Evolutionary conservation across 2,888 invertebrate genomes (phyloP).

Genomic region (Dioctria linearis): DNA sequence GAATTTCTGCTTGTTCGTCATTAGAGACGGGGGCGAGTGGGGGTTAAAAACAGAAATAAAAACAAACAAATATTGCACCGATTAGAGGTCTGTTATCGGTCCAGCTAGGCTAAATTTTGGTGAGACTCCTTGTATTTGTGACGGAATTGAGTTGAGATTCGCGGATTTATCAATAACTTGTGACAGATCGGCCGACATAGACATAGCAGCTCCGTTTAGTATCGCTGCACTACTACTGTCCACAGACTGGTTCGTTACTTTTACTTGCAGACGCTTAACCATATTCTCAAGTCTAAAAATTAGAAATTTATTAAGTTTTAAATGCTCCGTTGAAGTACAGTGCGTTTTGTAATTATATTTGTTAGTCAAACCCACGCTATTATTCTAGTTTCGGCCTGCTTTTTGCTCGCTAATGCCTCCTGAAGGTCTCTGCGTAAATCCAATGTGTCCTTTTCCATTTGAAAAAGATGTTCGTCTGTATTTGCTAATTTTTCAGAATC

Average conservation of each 20-base stretch:
- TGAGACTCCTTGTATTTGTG: conserved; percentile 59
- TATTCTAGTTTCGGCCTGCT: conserved; percentile 70
- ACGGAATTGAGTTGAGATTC: conserved; percentile 47
- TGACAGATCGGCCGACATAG: neutral
- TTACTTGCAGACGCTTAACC: conserved; percentile 68
- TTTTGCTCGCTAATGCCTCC: conserved; percentile 69
- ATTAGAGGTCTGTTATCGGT: conserved; percentile 70
- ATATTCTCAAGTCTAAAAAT: conserved; percentile 70
- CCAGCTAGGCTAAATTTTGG: conserved; percentile 68
- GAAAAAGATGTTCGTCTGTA: conserved; percentile 56
- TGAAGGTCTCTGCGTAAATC: conserved; percentile 68
- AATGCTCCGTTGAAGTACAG: conserved; percentile 60
- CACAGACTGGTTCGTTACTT: conserved; percentile 60
- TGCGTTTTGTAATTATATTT: conserved; percentile 59
- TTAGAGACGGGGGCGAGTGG: neutral
- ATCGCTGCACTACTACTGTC: neutral
- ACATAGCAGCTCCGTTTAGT: neutral
- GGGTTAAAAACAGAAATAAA: conserved; percentile 6
- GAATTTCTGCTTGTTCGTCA: neutral
- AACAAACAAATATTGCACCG: neutral
- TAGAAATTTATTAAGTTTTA: conserved; percentile 49
- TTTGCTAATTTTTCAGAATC: conserved; percentile 23
- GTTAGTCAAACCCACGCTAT: conserved; percentile 69
- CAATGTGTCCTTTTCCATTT: conserved; percentile 63
- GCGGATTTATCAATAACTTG: conserved; percentile 1